Conservation (phyloP, 2,888 invertebrate species). For the Eupithecia exiguata region DNA sequence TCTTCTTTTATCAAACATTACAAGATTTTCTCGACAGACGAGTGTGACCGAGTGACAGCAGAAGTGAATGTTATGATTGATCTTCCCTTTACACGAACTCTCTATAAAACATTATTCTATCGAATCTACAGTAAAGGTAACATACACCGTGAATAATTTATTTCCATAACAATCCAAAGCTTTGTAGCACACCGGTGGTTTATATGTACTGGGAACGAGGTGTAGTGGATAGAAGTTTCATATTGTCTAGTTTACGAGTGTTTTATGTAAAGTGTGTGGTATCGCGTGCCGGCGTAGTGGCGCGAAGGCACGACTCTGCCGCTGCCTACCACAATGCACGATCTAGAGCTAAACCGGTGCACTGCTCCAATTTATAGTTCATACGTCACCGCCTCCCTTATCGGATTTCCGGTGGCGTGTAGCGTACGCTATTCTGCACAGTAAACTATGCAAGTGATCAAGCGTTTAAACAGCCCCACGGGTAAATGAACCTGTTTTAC, state of each 20-base stretch:
- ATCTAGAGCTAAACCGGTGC: slow-evolving; percentile 40
- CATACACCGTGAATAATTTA: slow-evolving; percentile 36
- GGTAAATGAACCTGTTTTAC: slow-evolving; percentile 58
- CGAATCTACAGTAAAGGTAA: slow-evolving; percentile 39
- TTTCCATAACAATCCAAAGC: slow-evolving; percentile 36
- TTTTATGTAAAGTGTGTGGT: slow-evolving; percentile 58
- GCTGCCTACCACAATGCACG: slow-evolving; percentile 42
- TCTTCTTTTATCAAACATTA: slow-evolving; percentile 35
- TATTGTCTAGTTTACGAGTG: slow-evolving; percentile 55
- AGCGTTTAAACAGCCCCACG: slow-evolving; percentile 28
- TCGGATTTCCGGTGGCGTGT: slow-evolving; percentile 65
- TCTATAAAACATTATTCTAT: slow-evolving; percentile 42
- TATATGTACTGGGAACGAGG: slow-evolving; percentile 40
- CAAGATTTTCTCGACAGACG: slow-evolving; percentile 30
- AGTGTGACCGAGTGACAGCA: slow-evolving; percentile 43
- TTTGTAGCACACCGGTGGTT: slow-evolving; percentile 19
- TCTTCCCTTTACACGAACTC: slow-evolving; percentile 52
- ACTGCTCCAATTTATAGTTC: slow-evolving; percentile 55
- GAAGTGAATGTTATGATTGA: slow-evolving; percentile 49
- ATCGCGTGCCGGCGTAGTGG: slow-evolving; percentile 56
- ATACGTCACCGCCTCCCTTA: slow-evolving; percentile 60
- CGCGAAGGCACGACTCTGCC: slow-evolving; percentile 21
- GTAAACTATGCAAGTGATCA: slow-evolving; percentile 56
- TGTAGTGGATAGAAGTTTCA: slow-evolving; percentile 51
- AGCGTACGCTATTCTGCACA: slow-evolving; percentile 45